Percentiles rank a stretch among this genome's conserved stretches.
Evolutionary conservation across 2,113 vertebrate species (phyloP).

Genomic region (Xyrauchen texanus): DNA sequence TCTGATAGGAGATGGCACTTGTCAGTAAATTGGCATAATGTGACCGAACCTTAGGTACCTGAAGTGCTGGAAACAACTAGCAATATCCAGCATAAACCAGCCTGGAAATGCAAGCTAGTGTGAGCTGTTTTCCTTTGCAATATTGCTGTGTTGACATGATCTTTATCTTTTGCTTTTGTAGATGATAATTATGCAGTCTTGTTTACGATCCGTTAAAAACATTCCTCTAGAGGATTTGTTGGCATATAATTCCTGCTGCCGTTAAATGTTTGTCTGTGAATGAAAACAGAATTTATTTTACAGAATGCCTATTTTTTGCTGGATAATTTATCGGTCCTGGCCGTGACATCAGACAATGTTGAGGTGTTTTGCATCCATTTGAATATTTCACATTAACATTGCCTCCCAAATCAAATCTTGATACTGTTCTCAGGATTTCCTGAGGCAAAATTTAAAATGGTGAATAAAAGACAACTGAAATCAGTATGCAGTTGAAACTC

Average conservation of each 20-base stretch:
- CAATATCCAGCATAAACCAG: too few relatives aligned
- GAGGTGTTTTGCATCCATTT: slow-evolving; percentile 35
- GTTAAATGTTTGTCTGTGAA: background rate
- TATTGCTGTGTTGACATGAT: slow-evolving; percentile 8
- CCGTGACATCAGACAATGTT: background rate
- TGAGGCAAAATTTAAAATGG: background rate
- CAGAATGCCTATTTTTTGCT: background rate
- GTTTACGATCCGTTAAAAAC: background rate
- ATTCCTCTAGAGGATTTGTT: background rate
- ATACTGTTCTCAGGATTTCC: slow-evolving; percentile 18
- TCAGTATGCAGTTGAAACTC: slow-evolving; percentile 43
- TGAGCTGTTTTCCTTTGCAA: background rate
- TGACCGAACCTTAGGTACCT: too few relatives aligned
- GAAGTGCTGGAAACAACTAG: too few relatives aligned
- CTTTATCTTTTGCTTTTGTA: slow-evolving; percentile 13
- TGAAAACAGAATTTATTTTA: slow-evolving; percentile 2
- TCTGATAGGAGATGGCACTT: too few relatives aligned
- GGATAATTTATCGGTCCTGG: background rate
- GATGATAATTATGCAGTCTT: slow-evolving; percentile 23
- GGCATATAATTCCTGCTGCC: background rate
- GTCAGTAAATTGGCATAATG: too few relatives aligned
- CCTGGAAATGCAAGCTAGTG: background rate
- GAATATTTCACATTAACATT: slow-evolving; percentile 36
- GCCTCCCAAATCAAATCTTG: slow-evolving; percentile 34
- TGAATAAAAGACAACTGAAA: background rate